phyloP scores from a whole-genome alignment of 2,797 vertebrate species.

The Anas acuta region DNA sequence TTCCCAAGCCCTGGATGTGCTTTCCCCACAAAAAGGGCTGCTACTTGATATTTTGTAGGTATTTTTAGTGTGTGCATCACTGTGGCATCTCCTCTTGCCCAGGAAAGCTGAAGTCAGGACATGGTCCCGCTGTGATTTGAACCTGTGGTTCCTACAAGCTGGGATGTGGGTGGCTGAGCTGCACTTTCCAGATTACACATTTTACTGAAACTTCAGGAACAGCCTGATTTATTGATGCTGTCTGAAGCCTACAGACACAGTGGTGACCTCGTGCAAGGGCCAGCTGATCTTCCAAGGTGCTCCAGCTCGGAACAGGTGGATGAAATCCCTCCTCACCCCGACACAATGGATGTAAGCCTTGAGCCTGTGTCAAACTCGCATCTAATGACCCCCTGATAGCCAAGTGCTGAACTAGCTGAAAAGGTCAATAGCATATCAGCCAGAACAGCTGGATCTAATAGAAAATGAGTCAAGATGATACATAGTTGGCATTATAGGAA shows the following conservation, averaged over 20 bases:
- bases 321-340: not conserved
- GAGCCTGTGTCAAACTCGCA: not conserved
- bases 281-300: constrained; percentile 26
- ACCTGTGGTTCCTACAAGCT: not conserved
- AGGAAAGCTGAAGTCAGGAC: not conserved
- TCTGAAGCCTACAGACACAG: not conserved
- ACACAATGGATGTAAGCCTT: not conserved
- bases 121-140: not conserved
- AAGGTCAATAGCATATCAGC: constrained; percentile 35
- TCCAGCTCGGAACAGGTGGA: not conserved
- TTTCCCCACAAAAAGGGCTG: not conserved
- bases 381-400: constrained; percentile 12
- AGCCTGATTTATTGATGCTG: not conserved
- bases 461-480: not conserved
- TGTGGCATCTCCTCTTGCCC: not conserved
- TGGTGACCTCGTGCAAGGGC: not conserved
- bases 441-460: constrained; percentile 64
- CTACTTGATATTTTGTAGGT: not conserved
- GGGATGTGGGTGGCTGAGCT: not conserved
- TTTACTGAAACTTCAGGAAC: not conserved
- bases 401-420: constrained; percentile 30
- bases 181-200: not conserved
- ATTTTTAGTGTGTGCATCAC: not conserved
- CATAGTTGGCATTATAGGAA: constrained; percentile 32
- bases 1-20: not conserved